Base-by-base conservation (phyloP, 2,113 vertebrate species). In the Emydocephalus ijimae region DNA sequence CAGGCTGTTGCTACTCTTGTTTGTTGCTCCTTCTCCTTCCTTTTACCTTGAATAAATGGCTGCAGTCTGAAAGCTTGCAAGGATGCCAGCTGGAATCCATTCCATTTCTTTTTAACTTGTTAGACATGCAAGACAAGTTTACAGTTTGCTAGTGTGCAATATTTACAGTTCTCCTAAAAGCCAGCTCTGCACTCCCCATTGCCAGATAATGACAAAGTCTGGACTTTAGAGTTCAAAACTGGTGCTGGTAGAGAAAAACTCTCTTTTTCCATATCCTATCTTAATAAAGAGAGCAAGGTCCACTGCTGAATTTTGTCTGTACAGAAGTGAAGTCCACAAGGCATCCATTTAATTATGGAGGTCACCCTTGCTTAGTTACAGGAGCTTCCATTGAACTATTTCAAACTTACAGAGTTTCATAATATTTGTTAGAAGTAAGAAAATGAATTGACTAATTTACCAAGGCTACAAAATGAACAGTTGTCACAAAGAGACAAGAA, bases 81-180 rank as follows among this genome's bases (percentile, higher is more conserved):
- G 6, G 90, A 90, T 93, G 91, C 91, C 93, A 87, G 88, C 92
- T 94, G 94, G 94, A 90, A 93, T 92, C 34, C 0, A 0, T 61
- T 95, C 89, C 43, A 52, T 90, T 92, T 90, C 91, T 93, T 94
- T 95, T 91, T 43, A 92, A 3, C 93, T 93, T 0, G 0, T 74
- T 93, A 95, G 55, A 89, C 55, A 91, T 87, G 87, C 48, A 87
- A 89, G 89, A 34, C 91, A 95, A 3, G 0, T 93, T 95, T 85
- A 52, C 89, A 95, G 87, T 89, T 92, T 94, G 92, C 92, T 95
- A 94, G 95, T 92, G 5, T 29, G 89, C 74, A 59, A 69, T 89
- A 0, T 91, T 12, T 69, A 57, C 90, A 87, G 50, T 87, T 92
- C 45, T 91, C 91, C 90, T 61, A 89, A 87, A 93, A 94, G 69